phyloP scores from a whole-genome alignment of 2,888 invertebrate genomes.

The Hyles lineata region DNA sequence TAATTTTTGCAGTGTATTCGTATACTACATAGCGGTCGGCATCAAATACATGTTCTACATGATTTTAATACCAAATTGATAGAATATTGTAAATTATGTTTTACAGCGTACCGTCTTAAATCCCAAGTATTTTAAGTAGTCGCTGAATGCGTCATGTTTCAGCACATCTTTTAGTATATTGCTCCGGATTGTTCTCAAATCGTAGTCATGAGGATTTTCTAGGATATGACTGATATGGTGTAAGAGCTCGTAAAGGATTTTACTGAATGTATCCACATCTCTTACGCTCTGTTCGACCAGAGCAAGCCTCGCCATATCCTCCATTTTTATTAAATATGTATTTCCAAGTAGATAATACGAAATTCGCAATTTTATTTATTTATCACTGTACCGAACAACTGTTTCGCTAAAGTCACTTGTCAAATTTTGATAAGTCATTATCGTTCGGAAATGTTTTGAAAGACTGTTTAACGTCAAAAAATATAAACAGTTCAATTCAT shows the following conservation, averaged over 20 bases:
- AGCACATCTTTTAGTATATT: slow-evolving; percentile 56
- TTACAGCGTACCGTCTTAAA: slow-evolving; percentile 62
- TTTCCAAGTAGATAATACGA: background rate
- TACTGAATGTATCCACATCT: slow-evolving; percentile 61
- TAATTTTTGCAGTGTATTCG: no score
- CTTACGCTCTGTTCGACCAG: slow-evolving; percentile 70
- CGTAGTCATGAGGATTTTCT: slow-evolving; percentile 70
- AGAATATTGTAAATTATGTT: background rate
- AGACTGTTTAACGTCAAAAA: background rate
- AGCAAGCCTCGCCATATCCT: slow-evolving; percentile 77
- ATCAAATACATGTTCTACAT: no score
- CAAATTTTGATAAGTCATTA: slow-evolving; percentile 74
- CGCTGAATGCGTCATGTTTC: slow-evolving; percentile 58
- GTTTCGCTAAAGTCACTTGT: slow-evolving; percentile 60
- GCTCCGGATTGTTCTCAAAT: slow-evolving; percentile 61
- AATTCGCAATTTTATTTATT: slow-evolving; percentile 35
- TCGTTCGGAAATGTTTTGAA: slow-evolving; percentile 47
- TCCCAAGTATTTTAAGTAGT: slow-evolving; percentile 75
- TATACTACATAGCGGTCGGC: no score
- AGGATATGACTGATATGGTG: slow-evolving; percentile 65
- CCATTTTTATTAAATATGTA: slow-evolving; percentile 58
- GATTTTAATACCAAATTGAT: background rate
- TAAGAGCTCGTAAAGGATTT: slow-evolving; percentile 67
- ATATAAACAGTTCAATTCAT: background rate
- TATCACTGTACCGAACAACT: slow-evolving; percentile 35